Base-by-base conservation (phyloP, 1,140 invertebrate genomes). In the Conus betulinus region DNA sequence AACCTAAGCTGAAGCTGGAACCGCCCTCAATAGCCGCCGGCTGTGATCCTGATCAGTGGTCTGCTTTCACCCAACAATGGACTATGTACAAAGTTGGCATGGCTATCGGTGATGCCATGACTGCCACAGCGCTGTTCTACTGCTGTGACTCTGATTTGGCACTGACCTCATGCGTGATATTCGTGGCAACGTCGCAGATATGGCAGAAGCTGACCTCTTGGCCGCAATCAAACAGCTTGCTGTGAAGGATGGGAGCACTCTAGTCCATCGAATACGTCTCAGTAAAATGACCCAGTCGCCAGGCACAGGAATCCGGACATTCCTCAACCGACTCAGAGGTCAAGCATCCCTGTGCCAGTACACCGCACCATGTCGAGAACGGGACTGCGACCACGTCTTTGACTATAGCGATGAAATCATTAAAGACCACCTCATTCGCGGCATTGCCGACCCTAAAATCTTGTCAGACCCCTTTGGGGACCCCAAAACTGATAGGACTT, bases 211-310 rank as follows among this genome's bases (percentile, higher is more conserved):
- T 39, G 89, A 90, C n/a, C 90, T 92, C 7, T 55, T 91, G 17
- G 63, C 51, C 17, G 89, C 90, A 17, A 91, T 91, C 3, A 74
- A 85, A 25, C 88, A n/a, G 52, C 87, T 89, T 27, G 90, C 91
- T 60, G 82, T 84, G 8, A 84, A 90, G 90, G 10, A 89, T 11
- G 89, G 92, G 85, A n/a, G 90, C 53, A 89, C 88, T 6, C 90
- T 92, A 87, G 90, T 92, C 4, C 89, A 88, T 27, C 25, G 88
- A 39, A 84, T 90, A 8, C 85, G 87, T 8, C 79, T 92, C 10
- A 83, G 91, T 78, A 89, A 90, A 17, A 92, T 92, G 90, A 51
- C 82, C 0, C 90, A 91, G 67, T 91, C 89, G n/a, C 67, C 90
- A 57, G 91, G 91, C 25, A 90, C 90, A 74, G 25, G 89, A n/a